A percentile compares a stretch with the other conserved stretches of the same genome.
phyloP scores from a whole-genome alignment of 2,113 vertebrate genomes.

The Peromyscus leucopus region DNA sequence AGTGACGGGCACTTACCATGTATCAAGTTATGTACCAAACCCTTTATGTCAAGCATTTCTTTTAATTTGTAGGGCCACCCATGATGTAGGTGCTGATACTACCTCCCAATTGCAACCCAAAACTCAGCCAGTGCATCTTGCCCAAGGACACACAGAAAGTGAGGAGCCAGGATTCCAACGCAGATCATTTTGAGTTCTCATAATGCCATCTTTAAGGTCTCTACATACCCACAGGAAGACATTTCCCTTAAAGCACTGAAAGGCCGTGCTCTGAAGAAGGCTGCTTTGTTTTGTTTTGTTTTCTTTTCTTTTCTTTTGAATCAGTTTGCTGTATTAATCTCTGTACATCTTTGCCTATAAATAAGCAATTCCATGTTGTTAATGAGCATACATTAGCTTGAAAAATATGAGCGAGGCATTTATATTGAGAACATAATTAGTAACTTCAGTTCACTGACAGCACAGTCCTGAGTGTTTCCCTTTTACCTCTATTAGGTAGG shows the following conservation, averaged over 20 bases:
- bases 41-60: not conserved
- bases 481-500: rapidly evolving
- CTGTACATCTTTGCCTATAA: not conserved
- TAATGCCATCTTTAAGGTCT: not conserved
- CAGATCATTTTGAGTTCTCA: not conserved
- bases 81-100: not conserved
- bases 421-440: not conserved
- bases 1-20: not conserved
- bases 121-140: not conserved
- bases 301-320: slow-evolving; percentile 29
- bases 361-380: not conserved
- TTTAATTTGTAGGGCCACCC: not conserved
- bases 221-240: not conserved
- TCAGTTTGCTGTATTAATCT: not conserved
- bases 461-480: rapidly evolving
- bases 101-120: not conserved
- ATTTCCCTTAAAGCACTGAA: not conserved
- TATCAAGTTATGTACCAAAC: not conserved
- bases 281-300: not conserved
- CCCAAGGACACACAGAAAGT: not conserved
- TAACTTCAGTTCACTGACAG: not conserved
- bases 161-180: not conserved
- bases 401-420: not conserved
- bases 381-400: not conserved
- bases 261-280: not conserved